These are phyloP conservation scores for Calyptommatus sinebrachiatus DNA, from an alignment of 2,113 vertebrate genomes.

Conservation along the genomic window DNA sequence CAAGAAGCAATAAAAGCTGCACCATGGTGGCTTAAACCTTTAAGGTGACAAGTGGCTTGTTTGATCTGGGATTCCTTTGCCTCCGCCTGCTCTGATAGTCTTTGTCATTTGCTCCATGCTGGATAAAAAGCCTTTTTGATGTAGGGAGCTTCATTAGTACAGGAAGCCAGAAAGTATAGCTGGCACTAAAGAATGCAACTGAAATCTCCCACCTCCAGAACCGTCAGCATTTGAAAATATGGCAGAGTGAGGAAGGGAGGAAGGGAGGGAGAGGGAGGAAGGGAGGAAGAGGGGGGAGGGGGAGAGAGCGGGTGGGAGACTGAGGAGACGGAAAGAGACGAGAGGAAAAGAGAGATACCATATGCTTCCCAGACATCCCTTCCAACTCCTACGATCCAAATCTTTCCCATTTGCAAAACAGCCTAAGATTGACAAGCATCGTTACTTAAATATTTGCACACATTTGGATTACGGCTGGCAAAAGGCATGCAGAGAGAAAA, in stretches of 20 bases:
- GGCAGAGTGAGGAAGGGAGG: background rate
- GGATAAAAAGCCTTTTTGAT: background rate
- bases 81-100: background rate
- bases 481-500: background rate
- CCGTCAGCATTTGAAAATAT: background rate
- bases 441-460: background rate
- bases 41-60: background rate
- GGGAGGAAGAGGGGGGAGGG: too few relatives aligned
- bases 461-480: background rate
- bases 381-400: background rate
- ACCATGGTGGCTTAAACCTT: background rate
- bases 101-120: background rate
- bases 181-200: background rate
- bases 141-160: background rate
- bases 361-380: too few relatives aligned
- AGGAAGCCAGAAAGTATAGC: background rate
- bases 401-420: background rate
- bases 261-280: too few relatives aligned
- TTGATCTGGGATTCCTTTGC: constrained; percentile 2
- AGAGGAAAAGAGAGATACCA: background rate
- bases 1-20: background rate
- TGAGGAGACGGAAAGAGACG: too few relatives aligned
- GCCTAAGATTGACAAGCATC: background rate
- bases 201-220: background rate
- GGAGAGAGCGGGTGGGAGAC: background rate